phyloP scores from a whole-genome alignment of 2,888 invertebrate species.

The Oithona nana region DNA sequence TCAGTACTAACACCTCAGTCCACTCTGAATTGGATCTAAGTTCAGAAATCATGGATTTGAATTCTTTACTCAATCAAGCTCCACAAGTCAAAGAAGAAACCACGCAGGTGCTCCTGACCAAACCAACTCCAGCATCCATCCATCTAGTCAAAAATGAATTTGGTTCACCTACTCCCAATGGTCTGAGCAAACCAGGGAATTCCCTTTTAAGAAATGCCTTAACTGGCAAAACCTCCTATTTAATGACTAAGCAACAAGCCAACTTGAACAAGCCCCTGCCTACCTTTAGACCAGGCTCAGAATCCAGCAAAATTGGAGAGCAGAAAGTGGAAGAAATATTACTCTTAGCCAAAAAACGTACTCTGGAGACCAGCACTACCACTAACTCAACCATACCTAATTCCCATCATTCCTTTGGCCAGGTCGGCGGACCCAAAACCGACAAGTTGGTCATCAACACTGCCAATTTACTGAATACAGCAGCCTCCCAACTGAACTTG shows the following conservation, averaged over 20 bases:
- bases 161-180: not conserved
- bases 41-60: not conserved
- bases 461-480: not conserved
- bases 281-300: not conserved
- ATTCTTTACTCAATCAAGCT: not conserved
- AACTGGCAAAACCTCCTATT: slow-evolving; percentile 5
- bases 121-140: not conserved
- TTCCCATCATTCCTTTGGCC: not conserved
- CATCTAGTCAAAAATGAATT: not conserved
- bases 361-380: not conserved
- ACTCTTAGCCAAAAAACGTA: not conserved
- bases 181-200: not conserved
- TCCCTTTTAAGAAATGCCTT: slow-evolving; percentile 2
- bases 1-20: not conserved
- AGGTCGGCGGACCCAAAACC: too few relatives aligned
- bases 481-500: not conserved
- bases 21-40: not conserved
- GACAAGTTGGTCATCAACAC: not conserved
- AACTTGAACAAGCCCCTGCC: not conserved
- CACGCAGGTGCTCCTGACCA: not conserved
- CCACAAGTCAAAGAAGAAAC: not conserved
- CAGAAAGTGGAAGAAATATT: not conserved
- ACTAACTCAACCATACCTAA: not conserved
- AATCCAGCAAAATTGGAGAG: not conserved
- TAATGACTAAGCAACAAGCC: not conserved